phyloP scores from a whole-genome alignment of 2,113 vertebrate species.

The Calyptommatus sinebrachiatus region DNA sequence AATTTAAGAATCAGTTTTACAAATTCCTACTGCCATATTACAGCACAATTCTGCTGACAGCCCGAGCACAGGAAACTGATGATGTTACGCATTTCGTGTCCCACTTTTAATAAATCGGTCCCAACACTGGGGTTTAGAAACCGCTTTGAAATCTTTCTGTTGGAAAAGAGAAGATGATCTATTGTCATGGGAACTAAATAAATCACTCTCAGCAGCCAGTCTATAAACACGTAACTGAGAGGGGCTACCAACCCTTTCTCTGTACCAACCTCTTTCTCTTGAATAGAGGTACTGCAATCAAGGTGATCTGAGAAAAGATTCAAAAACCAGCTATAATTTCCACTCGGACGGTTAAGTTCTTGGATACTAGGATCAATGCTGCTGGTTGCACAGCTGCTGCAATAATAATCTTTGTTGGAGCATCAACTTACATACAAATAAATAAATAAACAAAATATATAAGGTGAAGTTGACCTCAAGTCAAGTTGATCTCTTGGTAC shows the following conservation, averaged over 20 bases:
- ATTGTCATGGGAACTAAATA: slow-evolving; percentile 1
- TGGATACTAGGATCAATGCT: not conserved
- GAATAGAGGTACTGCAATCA: not conserved
- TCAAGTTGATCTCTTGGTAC: too few species aligned
- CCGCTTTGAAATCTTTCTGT: not conserved
- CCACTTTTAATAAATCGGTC: too few species aligned
- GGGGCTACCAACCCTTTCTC: not conserved
- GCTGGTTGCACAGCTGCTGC: not conserved
- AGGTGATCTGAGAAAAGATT: not conserved
- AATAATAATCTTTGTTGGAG: not conserved
- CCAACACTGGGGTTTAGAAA: not conserved
- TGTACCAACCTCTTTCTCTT: too few species aligned
- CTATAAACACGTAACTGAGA: not conserved
- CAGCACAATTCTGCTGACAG: too few species aligned
- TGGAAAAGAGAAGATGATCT: not conserved
- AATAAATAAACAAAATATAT: not conserved
- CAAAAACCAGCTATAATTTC: not conserved
- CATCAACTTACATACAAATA: not conserved
- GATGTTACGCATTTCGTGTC: too few species aligned
- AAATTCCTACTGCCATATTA: too few species aligned
- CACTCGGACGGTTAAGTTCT: not conserved
- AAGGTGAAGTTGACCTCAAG: too few species aligned
- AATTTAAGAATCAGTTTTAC: not conserved
- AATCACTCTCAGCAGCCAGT: not conserved
- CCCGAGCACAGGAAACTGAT: too few species aligned